Conservation (phyloP, 2,888 invertebrate genomes). For the Trachelus tabidus region DNA sequence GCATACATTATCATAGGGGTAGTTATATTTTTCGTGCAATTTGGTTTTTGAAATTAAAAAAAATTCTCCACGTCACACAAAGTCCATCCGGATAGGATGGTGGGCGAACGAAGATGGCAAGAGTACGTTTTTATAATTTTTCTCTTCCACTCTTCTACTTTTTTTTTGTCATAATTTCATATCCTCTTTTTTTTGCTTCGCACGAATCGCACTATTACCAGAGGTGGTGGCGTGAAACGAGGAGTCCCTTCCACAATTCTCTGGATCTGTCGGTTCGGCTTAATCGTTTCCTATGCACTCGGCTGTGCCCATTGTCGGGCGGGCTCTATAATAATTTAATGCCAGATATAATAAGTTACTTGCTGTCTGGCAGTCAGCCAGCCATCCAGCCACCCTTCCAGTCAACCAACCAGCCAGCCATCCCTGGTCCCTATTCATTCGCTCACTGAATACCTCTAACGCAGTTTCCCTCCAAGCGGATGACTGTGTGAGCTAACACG, state of each 20-base stretch:
- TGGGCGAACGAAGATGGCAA: not conserved
- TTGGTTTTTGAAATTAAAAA: not conserved
- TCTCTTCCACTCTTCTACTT: not conserved
- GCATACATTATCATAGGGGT: not conserved
- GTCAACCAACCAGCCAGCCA: not conserved
- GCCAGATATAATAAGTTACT: slow-evolving; percentile 67
- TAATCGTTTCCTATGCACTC: slow-evolving; percentile 66
- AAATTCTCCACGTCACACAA: not conserved
- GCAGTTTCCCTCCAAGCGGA: not conserved
- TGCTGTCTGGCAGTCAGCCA: slow-evolving; percentile 63
- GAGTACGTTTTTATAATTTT: not conserved
- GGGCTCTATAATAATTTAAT: slow-evolving; percentile 65
- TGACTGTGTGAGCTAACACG: not conserved
- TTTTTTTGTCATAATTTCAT: slow-evolving; percentile 7
- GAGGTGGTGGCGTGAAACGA: not conserved
- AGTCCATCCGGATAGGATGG: not conserved
- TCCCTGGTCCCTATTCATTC: not conserved
- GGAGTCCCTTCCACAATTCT: slow-evolving; percentile 10
- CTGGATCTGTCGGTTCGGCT: slow-evolving; percentile 58
- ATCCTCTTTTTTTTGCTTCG: not conserved
- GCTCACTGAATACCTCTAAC: not conserved
- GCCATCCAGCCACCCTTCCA: slow-evolving; percentile 17
- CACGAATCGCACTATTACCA: not conserved
- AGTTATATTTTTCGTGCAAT: not conserved
- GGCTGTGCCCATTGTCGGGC: slow-evolving; percentile 62